Conservation (phyloP, 2,113 vertebrate species). For the Amphiprion percula region DNA sequence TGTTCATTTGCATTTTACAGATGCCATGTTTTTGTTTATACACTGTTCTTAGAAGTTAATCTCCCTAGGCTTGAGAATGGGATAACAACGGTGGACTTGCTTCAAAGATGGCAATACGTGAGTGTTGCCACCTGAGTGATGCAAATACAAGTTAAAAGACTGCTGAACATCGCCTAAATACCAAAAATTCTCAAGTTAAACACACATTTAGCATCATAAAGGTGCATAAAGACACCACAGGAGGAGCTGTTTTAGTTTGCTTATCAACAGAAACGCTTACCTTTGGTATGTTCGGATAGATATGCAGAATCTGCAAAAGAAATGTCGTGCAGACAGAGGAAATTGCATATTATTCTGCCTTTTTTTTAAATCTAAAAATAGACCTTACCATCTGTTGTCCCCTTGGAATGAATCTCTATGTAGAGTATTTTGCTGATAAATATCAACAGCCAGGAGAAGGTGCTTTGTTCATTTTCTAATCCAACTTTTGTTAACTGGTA, state of each 20-base stretch:
- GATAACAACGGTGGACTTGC: not conserved
- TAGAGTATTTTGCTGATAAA: slow-evolving; percentile 54
- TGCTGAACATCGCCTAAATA: too few relatives aligned
- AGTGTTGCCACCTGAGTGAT: not conserved
- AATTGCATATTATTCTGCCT: slow-evolving; percentile 71
- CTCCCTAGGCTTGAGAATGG: too few relatives aligned
- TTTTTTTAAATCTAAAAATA: slow-evolving; percentile 70
- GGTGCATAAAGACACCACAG: not conserved
- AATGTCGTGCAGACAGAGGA: slow-evolving; percentile 50
- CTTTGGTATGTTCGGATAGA: slow-evolving; percentile 14
- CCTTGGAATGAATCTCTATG: slow-evolving; percentile 41
- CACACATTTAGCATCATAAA: too few relatives aligned
- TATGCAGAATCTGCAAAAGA: slow-evolving; percentile 22
- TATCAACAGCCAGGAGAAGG: slow-evolving; percentile 42
- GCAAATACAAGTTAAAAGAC: too few relatives aligned
- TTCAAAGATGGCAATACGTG: slow-evolving; percentile 2
- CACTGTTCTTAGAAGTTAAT: too few relatives aligned
- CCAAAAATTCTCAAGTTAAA: too few relatives aligned
- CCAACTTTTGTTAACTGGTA: slow-evolving; percentile 51
- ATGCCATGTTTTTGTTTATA: slow-evolving; percentile 17
- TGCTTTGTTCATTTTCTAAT: slow-evolving; percentile 55
- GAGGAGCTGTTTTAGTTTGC: slow-evolving; percentile 15
- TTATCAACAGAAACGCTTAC: slow-evolving; percentile 8
- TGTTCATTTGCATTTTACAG: slow-evolving; percentile 21
- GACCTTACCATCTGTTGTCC: slow-evolving; percentile 66